Evolutionary conservation across 1,140 invertebrate species (phyloP).

Genomic region (Popillia japonica): DNA sequence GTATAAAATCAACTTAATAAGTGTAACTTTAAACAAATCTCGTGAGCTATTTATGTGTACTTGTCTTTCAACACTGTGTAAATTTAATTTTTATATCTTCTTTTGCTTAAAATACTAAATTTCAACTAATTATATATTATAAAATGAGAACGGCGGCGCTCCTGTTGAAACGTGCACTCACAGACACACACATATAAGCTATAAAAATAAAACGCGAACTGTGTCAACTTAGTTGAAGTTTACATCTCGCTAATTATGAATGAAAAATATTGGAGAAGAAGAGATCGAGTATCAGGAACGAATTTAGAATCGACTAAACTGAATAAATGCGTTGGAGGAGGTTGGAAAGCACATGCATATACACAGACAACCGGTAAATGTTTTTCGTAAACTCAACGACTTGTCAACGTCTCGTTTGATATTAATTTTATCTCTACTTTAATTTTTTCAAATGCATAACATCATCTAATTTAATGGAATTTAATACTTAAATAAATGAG

Average conservation of each 20-base stretch:
- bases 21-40: not conserved
- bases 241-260: constrained; percentile 32
- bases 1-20: not conserved
- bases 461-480: too few relatives aligned
- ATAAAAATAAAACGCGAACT: constrained; percentile 34
- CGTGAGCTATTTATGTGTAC: not conserved
- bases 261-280: constrained; percentile 18
- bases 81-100: not conserved
- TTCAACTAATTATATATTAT: constrained; percentile 20
- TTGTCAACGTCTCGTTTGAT: not conserved
- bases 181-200: not conserved
- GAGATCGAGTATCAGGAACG: constrained; percentile 22
- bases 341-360: not conserved
- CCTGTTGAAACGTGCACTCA: constrained; percentile 10
- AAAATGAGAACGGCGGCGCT: constrained; percentile 23
- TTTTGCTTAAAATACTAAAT: not conserved
- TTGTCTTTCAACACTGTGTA: not conserved
- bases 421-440: too few relatives aligned
- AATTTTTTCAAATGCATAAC: too few relatives aligned
- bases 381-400: not conserved
- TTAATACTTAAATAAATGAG: too few relatives aligned
- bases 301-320: constrained; percentile 3
- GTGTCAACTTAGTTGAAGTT: constrained; percentile 24
- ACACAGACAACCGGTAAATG: not conserved
- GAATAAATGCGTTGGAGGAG: not conserved